Evolutionary conservation across 2,797 vertebrate species (phyloP), one percentile per base, ranked within the genome.

Genomic region (Girardinus metallicus): DNA sequence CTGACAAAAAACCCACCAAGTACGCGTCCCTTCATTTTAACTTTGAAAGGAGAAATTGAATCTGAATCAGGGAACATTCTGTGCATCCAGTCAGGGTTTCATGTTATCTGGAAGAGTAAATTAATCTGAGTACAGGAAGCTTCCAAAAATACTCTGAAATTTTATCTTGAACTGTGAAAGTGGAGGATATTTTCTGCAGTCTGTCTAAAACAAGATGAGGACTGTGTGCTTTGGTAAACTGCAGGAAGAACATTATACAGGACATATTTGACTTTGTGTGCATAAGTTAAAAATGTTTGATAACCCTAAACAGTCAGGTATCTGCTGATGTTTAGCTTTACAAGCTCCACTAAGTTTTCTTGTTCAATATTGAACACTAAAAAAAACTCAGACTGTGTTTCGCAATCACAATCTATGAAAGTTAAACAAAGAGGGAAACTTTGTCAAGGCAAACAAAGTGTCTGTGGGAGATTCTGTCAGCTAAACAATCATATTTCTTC

Each of bases 101-200:
- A 83, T 75, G 75, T 86, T 70, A 47, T 64, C 83, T 70, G 49
- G 44, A 80, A 80, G 76, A 78, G 91, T 83, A 91, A 94, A 87
- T 75, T 26, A 91, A 92, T 87, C 85, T 5, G 43, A 79, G 77
- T 1, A 34, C 87, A 88, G 87, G 89, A 91, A 86, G 87, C 78
- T 55, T 74, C 89, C 81, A 57, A 80, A 86, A 93, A 91, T 89
- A 87, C 79, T 11, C 72, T 73, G 83, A 84, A 84, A 86, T 83
- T 4, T 74, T 79, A 75, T 76, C 80, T 81, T 86, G 79, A 74
- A 79, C 78, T 57, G 74, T 76, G 64, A 77, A 88, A 85, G 73
- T 70, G 79, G 44, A 73, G 83, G 75, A 15, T 80, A 82, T 86
- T 44, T 44, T 44, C 6, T 73, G 62, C 74, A 86, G 81, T 82